phyloP scores from a whole-genome alignment of 1,140 invertebrate species.

The Chymomyza costata region DNA sequence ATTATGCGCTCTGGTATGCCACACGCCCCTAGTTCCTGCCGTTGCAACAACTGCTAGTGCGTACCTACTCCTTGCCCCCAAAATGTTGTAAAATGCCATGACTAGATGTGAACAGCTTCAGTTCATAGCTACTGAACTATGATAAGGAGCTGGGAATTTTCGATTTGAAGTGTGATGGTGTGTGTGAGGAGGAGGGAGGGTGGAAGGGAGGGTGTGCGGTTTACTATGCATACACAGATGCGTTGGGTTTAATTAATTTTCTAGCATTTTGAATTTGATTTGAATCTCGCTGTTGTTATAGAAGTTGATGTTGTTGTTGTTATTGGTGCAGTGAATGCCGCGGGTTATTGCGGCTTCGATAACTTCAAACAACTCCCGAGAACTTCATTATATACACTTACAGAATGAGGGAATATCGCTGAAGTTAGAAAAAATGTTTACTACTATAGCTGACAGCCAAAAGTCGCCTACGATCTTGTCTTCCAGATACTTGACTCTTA shows the following conservation, averaged over 20 bases:
- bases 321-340: constrained; percentile 21
- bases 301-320: constrained; percentile 12
- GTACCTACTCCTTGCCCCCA: constrained; percentile 12
- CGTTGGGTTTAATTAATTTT: constrained; percentile 64
- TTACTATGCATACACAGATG: constrained; percentile 36
- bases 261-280: constrained; percentile 56
- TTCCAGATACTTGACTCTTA: too few relatives aligned
- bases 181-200: too few relatives aligned
- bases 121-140: constrained; percentile 8
- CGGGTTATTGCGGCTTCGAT: constrained; percentile 17
- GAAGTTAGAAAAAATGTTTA: too few relatives aligned
- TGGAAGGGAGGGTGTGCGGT: constrained; percentile 6
- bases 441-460: too few relatives aligned
- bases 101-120: not conserved
- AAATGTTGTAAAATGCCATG: too few relatives aligned
- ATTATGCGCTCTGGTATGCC: constrained; percentile 44
- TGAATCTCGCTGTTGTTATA: constrained; percentile 49
- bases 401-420: too few relatives aligned
- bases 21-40: constrained; percentile 22
- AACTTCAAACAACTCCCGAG: too few relatives aligned
- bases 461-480: too few relatives aligned
- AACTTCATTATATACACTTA: too few relatives aligned
- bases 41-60: not conserved
- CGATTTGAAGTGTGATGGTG: constrained; percentile 3
- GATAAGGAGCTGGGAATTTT: constrained; percentile 26